Evolutionary conservation across 23 tunicate genomes (phyloP).

Genomic region (Phallusia fumigata): DNA sequence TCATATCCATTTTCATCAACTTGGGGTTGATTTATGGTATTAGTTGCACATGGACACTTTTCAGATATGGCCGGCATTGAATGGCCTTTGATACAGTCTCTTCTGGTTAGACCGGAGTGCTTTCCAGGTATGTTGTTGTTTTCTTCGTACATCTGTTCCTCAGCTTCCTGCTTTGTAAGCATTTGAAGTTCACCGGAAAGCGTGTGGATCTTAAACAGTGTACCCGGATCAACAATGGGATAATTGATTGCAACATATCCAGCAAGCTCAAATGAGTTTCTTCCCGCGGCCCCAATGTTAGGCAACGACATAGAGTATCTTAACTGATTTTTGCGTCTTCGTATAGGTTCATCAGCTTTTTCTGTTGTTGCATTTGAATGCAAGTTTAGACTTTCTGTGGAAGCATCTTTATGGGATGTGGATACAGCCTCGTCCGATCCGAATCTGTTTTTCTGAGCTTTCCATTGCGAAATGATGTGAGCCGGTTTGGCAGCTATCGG

Average conservation of each 20-base stretch:
- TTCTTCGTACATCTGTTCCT: not conserved
- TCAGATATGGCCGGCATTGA: not conserved
- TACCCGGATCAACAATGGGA: not conserved
- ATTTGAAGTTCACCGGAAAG: conserved; percentile 2
- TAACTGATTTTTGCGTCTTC: not conserved
- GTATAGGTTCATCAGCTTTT: not conserved
- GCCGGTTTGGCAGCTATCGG: not conserved
- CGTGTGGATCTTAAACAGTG: not conserved
- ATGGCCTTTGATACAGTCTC: not conserved
- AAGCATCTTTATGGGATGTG: not conserved
- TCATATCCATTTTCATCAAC: conserved; percentile 13
- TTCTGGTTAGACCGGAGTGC: not conserved
- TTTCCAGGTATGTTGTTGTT: not conserved
- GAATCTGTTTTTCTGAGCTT: not conserved
- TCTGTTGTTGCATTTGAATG: not conserved
- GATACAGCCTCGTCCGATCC: conserved; percentile 9
- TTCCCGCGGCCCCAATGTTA: not conserved
- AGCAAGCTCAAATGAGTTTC: conserved; percentile 5
- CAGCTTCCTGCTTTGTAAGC: not conserved
- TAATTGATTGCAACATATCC: not conserved
- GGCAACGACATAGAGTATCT: not conserved
- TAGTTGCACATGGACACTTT: no score
- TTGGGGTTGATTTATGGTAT: not conserved
- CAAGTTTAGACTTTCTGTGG: not conserved
- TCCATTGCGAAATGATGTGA: not conserved